Base-by-base conservation (phyloP, 1,140 invertebrate genomes). In the Branchinecta lindahli region DNA sequence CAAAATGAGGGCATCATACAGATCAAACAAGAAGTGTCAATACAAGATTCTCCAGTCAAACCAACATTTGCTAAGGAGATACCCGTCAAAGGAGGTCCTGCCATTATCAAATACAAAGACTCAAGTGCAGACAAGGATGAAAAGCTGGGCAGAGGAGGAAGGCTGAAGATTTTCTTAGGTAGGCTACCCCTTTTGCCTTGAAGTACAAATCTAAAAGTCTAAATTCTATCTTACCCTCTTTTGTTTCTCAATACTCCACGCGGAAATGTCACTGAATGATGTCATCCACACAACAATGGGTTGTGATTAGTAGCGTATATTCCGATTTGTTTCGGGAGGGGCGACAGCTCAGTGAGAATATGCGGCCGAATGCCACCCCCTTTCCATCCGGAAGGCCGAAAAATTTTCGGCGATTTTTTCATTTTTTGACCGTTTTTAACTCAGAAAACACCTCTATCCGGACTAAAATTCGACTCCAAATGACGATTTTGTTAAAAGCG, bases 111-210 rank as follows among this genome's bases (percentile, higher is more conserved):
- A 61, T 61, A 61, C 18, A 20, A 12, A 12, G 18, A 61, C 12
- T 61, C 52, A 15, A 12, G 18, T 15, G 18, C 12, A 2, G 12
- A 20, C 18, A 12, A 61, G 12, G 52, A 61, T 61, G 52, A 61
- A 20, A 61, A 61, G 52, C 18, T 20, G 18, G 52, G 52, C 52
- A 61, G 12, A 20, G 52, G 52, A 3, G 52, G 52, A 15, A 61
- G 52, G 52, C 52, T 61, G 12, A 61, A 61, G 52, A 61, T 61
- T 61, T 61, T 61, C 18, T 20, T 61, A 15, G 52, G 52, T 61
- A 61, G 18, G 6, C 18, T 20, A 61, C 18, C 33, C 33, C 33
- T 33, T 33, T 33, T 1, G 33, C 2, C 6, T 61, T 61, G 12
- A 61, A 61, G 12, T 15, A 61, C 1, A 15, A 3, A 61, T 61